Conservation (phyloP, 1,140 invertebrate species). For the Riptortus pedestris region DNA sequence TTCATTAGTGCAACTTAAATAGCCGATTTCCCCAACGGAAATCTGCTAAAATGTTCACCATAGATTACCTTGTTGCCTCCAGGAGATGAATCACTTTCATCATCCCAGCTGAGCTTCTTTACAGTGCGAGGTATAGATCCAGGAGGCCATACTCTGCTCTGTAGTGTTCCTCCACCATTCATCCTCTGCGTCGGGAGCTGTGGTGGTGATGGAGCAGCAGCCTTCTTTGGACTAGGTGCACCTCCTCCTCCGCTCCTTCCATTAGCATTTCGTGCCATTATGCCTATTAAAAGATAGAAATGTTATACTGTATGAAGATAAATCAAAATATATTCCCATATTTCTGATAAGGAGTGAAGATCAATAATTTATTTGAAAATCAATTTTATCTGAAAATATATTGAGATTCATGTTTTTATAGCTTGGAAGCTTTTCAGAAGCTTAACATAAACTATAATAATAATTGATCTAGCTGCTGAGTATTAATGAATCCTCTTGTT, state of each 20-base stretch:
- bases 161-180: slow-evolving; percentile 13
- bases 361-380: too few relatives aligned
- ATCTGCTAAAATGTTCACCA: too few relatives aligned
- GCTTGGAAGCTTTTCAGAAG: too few relatives aligned
- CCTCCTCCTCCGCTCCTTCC: slow-evolving; percentile 15
- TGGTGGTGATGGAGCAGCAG: slow-evolving; percentile 40
- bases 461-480: too few relatives aligned
- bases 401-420: too few relatives aligned
- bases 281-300: slow-evolving; percentile 28
- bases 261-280: slow-evolving; percentile 33
- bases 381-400: too few relatives aligned
- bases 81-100: slow-evolving; percentile 41
- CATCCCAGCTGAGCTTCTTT: slow-evolving; percentile 64
- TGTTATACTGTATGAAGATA: neutral
- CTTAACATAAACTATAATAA: too few relatives aligned
- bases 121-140: slow-evolving; percentile 50
- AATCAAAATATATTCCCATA: neutral
- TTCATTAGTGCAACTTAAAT: too few relatives aligned
- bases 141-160: slow-evolving; percentile 40
- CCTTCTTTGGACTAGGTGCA: slow-evolving; percentile 35
- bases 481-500: too few relatives aligned
- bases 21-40: too few relatives aligned
- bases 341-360: too few relatives aligned
- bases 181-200: slow-evolving; percentile 35
- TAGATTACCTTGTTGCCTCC: slow-evolving; percentile 24